Base-by-base conservation (phyloP, 2,888 invertebrate species). In the Laothoe populi region DNA sequence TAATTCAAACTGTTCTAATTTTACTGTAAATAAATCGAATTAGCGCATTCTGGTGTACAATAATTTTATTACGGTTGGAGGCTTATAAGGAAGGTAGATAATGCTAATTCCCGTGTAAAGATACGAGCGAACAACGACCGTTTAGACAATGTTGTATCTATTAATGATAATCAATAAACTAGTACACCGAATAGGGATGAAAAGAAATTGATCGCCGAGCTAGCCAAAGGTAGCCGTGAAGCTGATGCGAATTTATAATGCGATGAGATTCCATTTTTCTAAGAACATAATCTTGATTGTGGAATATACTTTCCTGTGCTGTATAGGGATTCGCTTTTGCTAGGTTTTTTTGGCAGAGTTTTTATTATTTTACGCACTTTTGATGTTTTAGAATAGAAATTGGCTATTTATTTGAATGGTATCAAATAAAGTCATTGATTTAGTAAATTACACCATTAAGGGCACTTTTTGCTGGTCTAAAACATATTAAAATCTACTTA, bases 21-120 rank as follows among this genome's bases (percentile, higher is more conserved):
- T 73, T 68, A 63, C 31, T 63, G 64, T 64, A 68, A 72, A 78
- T 81, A 77, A 78, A 82, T 77, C 70, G 69, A 75, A 77, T 79
- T 76, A 81, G 70, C 71, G 70, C 70, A 67, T 24, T 58, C 38
- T 58, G 11, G 42, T 10, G 24, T 61, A 69, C 67, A 71, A 69
- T 73, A 69, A 74, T 75, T 72, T 71, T 64, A 65, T 66, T 69
- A 63, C 61, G 38, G 62, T 60, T 63, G 21, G 31, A 60, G 60
- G 62, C 79, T 70, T 79, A 77, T 76, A 81, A 74, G 81, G 81
- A 69, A 76, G 70, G 68, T 64, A 70, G 74, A 76, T 77, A 79
- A 70, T 69, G 68, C 69, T 77, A 77, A 79, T 77, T 72, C 67
- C 35, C 49, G 24, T 60, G 61, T 57, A 46, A 57, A 57, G 61